Evolutionary conservation across 2,797 vertebrate species (phyloP).

Genomic region (Coranthus polyacanthus): DNA sequence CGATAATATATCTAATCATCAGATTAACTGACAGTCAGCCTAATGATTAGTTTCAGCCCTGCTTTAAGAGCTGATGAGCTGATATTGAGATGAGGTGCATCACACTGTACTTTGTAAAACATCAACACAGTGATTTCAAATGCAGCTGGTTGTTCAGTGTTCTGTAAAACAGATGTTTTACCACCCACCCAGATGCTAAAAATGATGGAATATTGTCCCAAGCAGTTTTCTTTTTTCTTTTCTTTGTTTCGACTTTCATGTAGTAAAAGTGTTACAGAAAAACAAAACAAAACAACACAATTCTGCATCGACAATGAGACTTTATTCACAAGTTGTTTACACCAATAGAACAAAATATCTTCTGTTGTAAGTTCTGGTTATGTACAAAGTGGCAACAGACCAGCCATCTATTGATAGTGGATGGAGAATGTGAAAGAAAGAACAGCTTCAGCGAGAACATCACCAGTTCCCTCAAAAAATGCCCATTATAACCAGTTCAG

Average conservation of each 20-base stretch:
- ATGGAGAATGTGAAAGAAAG: constrained; percentile 18
- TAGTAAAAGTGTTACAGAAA: background rate
- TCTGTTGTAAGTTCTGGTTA: constrained; percentile 76
- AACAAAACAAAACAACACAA: constrained; percentile 32
- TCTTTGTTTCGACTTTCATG: background rate
- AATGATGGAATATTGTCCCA: constrained; percentile 8
- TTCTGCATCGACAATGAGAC: constrained; percentile 83
- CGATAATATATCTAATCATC: too few species aligned
- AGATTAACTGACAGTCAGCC: too few species aligned
- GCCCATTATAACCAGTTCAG: background rate
- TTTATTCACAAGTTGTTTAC: constrained; percentile 87
- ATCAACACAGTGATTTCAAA: constrained; percentile 23
- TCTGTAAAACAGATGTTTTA: constrained; percentile 42
- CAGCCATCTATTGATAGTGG: constrained; percentile 41
- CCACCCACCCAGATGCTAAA: constrained; percentile 27
- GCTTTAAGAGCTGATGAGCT: too few species aligned
- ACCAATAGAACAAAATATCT: constrained; percentile 90
- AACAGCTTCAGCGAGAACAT: background rate
- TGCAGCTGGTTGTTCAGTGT: constrained; percentile 1
- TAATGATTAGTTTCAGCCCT: too few species aligned
- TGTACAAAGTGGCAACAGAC: constrained; percentile 76
- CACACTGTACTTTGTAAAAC: background rate
- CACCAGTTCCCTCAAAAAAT: background rate
- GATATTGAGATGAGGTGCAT: too few species aligned
- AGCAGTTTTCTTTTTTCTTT: background rate